A percentile compares a stretch with the other conserved stretches of the same genome.
These are phyloP conservation scores for Meta bourneti DNA, from an alignment of 2,888 invertebrate genomes.

Conservation along the genomic window DNA sequence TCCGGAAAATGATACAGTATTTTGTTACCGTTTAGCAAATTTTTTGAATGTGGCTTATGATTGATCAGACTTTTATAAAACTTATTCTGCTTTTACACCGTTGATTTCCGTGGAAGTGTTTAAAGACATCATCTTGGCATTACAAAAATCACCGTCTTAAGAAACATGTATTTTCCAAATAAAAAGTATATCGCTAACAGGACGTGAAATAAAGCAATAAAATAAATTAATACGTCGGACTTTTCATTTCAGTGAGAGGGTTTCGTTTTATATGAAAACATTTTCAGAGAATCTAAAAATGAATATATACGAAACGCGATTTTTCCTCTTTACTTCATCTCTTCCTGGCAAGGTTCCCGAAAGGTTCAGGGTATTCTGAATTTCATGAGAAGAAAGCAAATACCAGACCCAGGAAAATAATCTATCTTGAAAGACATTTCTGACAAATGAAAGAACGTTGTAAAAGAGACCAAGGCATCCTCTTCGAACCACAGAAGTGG, in stretches of 20 bases:
- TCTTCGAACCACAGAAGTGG: constrained; percentile 30
- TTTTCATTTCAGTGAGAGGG: background rate
- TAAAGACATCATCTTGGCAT: too few relatives aligned
- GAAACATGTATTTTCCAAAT: background rate
- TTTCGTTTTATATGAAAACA: constrained; percentile 14
- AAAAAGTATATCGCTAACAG: background rate
- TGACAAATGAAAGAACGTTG: constrained; percentile 63
- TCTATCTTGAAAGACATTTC: constrained; percentile 61
- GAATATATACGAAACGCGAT: constrained; percentile 11
- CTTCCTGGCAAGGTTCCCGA: constrained; percentile 44
- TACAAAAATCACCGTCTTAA: too few relatives aligned
- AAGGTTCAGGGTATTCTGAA: constrained; percentile 52
- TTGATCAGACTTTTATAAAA: too few relatives aligned
- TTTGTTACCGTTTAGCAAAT: too few relatives aligned
- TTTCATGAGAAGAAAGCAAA: constrained; percentile 66
- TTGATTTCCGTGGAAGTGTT: too few relatives aligned
- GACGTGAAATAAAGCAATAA: background rate
- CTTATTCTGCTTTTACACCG: too few relatives aligned
- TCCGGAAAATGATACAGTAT: too few relatives aligned
- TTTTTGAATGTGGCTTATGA: too few relatives aligned
- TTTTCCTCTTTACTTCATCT: background rate
- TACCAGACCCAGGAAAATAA: constrained; percentile 51
- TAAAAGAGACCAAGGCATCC: constrained; percentile 34
- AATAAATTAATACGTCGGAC: background rate
- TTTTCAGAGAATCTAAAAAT: constrained; percentile 7